Evolutionary conservation across 2,113 vertebrate species (phyloP).

Genomic region (Tachycineta bicolor): DNA sequence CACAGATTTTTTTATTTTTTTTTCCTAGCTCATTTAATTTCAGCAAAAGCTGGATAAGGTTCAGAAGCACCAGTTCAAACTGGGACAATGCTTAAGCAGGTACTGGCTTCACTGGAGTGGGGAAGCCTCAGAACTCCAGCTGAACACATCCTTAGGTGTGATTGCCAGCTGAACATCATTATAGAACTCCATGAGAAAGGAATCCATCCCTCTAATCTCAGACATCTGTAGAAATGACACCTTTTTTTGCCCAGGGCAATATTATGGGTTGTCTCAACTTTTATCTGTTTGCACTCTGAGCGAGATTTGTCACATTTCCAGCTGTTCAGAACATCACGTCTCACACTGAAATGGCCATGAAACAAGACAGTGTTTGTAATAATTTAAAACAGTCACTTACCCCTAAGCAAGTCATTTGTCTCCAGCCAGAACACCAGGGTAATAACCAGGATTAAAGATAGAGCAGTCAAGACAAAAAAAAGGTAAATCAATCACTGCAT

Average conservation of each 20-base stretch:
- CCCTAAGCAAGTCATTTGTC: constrained; percentile 50
- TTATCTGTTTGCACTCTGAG: background rate
- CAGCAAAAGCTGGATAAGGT: background rate
- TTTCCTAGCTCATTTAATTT: background rate
- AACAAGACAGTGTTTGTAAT: constrained; percentile 40
- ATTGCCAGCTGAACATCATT: background rate
- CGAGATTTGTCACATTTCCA: constrained; percentile 20
- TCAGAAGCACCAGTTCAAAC: background rate
- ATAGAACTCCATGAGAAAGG: background rate
- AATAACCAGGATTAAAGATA: constrained; percentile 63
- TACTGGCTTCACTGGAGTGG: background rate
- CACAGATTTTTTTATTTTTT: background rate
- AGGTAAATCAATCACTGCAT: constrained; percentile 68
- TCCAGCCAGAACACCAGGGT: background rate
- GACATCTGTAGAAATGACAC: background rate
- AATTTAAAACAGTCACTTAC: constrained; percentile 58
- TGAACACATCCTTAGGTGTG: background rate
- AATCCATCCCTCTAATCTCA: background rate
- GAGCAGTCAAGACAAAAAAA: constrained; percentile 63
- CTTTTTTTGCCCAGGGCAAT: background rate
- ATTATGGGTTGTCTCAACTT: constrained; percentile 4
- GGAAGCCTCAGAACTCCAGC: background rate
- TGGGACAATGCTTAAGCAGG: background rate
- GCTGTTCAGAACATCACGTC: background rate
- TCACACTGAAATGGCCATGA: constrained; percentile 5